These are phyloP conservation scores for Bostrychus sinensis DNA, from an alignment of 2,113 vertebrate species.

Conservation along the genomic window DNA sequence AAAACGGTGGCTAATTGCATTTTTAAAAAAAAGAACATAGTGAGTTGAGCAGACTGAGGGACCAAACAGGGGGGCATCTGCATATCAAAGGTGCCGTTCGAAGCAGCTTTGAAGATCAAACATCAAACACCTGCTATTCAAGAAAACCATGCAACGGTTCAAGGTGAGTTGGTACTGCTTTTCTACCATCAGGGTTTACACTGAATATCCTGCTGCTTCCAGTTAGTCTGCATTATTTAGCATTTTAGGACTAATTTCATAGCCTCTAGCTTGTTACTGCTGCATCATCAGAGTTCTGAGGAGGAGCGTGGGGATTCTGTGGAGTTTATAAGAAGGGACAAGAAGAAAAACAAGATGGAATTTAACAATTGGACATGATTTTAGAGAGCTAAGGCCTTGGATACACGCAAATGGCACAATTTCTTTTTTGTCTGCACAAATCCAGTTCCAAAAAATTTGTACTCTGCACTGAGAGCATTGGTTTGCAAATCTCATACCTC, in stretches of 20 bases:
- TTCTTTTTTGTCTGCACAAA: too few relatives aligned
- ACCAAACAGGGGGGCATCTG: slow-evolving; percentile 20
- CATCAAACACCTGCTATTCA: slow-evolving; percentile 33
- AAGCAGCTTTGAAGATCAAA: slow-evolving; percentile 42
- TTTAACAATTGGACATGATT: neutral
- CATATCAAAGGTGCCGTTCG: slow-evolving; percentile 54
- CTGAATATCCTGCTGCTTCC: neutral
- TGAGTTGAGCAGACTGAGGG: neutral
- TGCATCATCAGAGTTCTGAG: slow-evolving; percentile 3
- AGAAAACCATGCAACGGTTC: slow-evolving; percentile 5
- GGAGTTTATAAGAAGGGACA: neutral
- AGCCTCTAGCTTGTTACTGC: neutral
- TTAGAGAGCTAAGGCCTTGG: too few relatives aligned
- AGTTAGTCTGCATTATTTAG: slow-evolving; percentile 2
- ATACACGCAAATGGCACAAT: too few relatives aligned
- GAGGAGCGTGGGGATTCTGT: neutral
- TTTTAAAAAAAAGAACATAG: slow-evolving; percentile 16
- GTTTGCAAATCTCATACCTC: too few relatives aligned
- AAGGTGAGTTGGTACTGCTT: slow-evolving; percentile 10
- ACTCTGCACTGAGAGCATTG: too few relatives aligned
- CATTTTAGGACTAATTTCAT: slow-evolving; percentile 2
- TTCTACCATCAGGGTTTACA: neutral
- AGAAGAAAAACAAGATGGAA: slow-evolving; percentile 1
- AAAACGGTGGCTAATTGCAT: slow-evolving; percentile 48
- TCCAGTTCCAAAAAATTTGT: too few relatives aligned